Percentiles rank a stretch among this genome's conserved stretches.
Evolutionary conservation across 2,888 invertebrate genomes (phyloP).

Genomic region (Caradrina clavipalpis): DNA sequence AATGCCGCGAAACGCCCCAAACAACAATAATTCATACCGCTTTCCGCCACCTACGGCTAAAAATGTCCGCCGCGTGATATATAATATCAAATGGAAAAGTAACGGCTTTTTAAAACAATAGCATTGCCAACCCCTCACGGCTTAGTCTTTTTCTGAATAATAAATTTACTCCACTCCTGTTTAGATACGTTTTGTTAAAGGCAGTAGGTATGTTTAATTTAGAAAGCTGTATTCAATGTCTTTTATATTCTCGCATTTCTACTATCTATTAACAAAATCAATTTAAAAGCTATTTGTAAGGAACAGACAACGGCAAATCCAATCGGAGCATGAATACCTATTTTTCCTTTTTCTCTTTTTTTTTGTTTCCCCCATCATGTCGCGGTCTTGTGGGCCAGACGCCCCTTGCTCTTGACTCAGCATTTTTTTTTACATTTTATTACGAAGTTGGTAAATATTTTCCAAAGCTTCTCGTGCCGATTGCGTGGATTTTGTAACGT

Average conservation of each 20-base stretch:
- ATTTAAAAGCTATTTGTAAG: constrained; percentile 89
- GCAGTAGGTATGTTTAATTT: constrained; percentile 37
- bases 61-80: constrained; percentile 90
- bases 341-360: constrained; percentile 81
- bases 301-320: constrained; percentile 89
- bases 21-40: constrained; percentile 91
- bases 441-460: constrained; percentile 89
- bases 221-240: constrained; percentile 24
- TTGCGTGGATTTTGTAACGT: constrained; percentile 79
- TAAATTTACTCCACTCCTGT: constrained; percentile 69
- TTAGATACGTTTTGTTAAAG: constrained; percentile 69
- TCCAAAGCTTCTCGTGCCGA: constrained; percentile 79
- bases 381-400: constrained; percentile 88
- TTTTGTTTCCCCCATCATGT: constrained; percentile 85
- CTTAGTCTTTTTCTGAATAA: constrained; percentile 81
- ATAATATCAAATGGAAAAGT: constrained; percentile 89
- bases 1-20: constrained; percentile 88
- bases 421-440: constrained; percentile 87
- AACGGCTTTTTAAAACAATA: constrained; percentile 90
- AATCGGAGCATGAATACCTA: constrained; percentile 85
- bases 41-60: constrained; percentile 91
- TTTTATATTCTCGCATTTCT: constrained; percentile 56
- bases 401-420: constrained; percentile 89
- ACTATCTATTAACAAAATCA: constrained; percentile 84
- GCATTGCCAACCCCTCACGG: constrained; percentile 75